These are phyloP conservation scores for Scomberomorus guttatus DNA, from an alignment of 2,797 vertebrate species.

Conservation along the genomic window DNA sequence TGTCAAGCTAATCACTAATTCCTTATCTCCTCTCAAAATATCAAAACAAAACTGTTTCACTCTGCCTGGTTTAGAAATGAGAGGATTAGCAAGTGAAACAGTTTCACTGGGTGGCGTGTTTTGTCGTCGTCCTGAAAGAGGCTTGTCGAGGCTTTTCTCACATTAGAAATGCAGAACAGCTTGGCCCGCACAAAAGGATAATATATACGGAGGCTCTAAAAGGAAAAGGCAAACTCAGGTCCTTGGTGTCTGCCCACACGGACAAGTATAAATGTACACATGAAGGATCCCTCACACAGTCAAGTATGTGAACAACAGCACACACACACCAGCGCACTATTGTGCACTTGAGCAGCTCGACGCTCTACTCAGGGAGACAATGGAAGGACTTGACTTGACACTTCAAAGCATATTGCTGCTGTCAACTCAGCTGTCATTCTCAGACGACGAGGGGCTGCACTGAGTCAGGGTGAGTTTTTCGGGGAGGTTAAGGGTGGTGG, in stretches of 20 bases:
- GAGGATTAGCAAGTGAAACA: slow-evolving; percentile 72
- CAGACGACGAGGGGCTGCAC: slow-evolving; percentile 82
- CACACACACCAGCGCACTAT: slow-evolving; percentile 59
- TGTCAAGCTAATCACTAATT: slow-evolving; percentile 53
- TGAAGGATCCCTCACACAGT: slow-evolving; percentile 53
- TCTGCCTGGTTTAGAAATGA: slow-evolving; percentile 44
- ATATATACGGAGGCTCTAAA: slow-evolving; percentile 74
- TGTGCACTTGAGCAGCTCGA: slow-evolving; percentile 81
- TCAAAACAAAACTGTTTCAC: slow-evolving; percentile 52
- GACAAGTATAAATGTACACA: slow-evolving; percentile 66
- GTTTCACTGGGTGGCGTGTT: slow-evolving; percentile 60
- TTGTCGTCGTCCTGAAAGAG: slow-evolving; percentile 59
- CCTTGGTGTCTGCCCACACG: slow-evolving; percentile 56
- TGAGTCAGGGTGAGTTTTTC: slow-evolving; percentile 66
- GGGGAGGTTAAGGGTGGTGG: slow-evolving; percentile 69
- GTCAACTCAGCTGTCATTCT: slow-evolving; percentile 93
- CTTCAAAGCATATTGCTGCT: slow-evolving; percentile 97
- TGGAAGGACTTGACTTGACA: slow-evolving; percentile 92
- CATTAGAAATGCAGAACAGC: slow-evolving; percentile 76
- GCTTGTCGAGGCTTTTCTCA: slow-evolving; percentile 71
- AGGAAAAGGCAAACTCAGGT: slow-evolving; percentile 69
- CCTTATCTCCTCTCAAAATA: slow-evolving; percentile 51
- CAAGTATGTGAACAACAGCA: slow-evolving; percentile 38
- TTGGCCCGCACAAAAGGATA: slow-evolving; percentile 70
- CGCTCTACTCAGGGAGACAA: slow-evolving; percentile 91